Base-by-base conservation (phyloP, 2,797 vertebrate species). In the Anguilla pacifica region DNA sequence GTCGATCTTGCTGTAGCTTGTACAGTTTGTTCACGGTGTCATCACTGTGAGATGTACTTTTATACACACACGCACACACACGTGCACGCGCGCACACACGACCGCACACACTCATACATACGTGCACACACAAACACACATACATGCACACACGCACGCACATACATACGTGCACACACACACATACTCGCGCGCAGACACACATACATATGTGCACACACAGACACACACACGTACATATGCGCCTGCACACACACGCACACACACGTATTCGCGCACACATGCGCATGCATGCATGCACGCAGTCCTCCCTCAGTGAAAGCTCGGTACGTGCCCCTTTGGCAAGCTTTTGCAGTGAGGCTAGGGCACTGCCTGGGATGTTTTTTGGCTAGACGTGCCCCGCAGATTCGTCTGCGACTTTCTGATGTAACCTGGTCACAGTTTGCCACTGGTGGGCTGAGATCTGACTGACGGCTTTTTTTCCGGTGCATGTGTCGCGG, bases 1-100 rank as follows among this genome's bases (percentile, higher is more conserved):
- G n/a, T 46, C 83, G 0, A 81, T 87, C 93, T 72, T 94, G 93
- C 89, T 91, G 82, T 28, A 90, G 93, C 91, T 88, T 92, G 88
- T 85, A 82, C 49, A 10, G 13, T n/a, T n/a, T 43, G 39, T 19
- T 22, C 17, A 28, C 17, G 0, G 11, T 59, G 15, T 70, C 22
- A 28, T 19, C 83, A 51, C 3, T 49, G 0, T 64, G 61, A 64
- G 61, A 64, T 64, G 61, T 64, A 6, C 22, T 64, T 64, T 17
- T 64, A 22, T 64, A 7, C 61, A 31, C 9, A 10, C 31, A 31
- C 86, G 43, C 25, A 57, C 39, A 64, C 3, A 1, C 3, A 43
- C 28, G 22, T 46, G 5, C 43, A 46, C 5, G 43, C 4, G 43
- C 43, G 4, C 43, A 6, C 43, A 46, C 43, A 46, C 43, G 43